These are phyloP conservation scores for Thripadectes ignobilis DNA, from an alignment of 2,797 vertebrate species.

Conservation along the genomic window DNA sequence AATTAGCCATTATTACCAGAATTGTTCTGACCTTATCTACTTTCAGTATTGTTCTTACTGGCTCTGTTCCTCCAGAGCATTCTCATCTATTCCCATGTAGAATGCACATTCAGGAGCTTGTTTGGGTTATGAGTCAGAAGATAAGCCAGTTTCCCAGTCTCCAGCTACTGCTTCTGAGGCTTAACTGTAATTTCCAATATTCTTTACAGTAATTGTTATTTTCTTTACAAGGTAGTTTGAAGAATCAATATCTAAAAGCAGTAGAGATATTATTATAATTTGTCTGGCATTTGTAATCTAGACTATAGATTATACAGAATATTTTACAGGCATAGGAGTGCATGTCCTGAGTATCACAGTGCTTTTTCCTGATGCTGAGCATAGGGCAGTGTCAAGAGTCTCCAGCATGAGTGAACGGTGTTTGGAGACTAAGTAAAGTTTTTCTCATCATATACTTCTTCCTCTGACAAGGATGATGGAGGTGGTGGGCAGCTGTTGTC, in stretches of 20 bases:
- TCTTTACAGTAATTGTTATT: conserved; percentile 27
- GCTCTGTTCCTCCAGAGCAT: conserved; percentile 52
- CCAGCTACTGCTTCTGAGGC: neutral
- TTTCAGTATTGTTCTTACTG: conserved; percentile 43
- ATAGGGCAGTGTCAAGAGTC: neutral
- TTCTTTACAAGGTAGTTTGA: neutral
- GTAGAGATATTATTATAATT: neutral
- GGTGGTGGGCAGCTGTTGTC: neutral
- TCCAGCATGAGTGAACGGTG: neutral
- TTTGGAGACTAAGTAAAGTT: neutral
- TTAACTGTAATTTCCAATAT: neutral
- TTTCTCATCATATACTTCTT: neutral
- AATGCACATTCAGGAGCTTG: conserved; percentile 15
- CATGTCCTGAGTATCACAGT: neutral
- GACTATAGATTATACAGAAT: neutral
- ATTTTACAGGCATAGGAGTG: neutral
- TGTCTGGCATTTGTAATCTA: neutral
- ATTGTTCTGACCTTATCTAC: conserved; percentile 53
- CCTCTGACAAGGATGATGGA: neutral
- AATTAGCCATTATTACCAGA: conserved; percentile 63
- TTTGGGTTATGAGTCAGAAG: conserved; percentile 60
- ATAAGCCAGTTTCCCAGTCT: conserved; percentile 27
- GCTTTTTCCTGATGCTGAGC: neutral
- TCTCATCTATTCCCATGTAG: conserved; percentile 38
- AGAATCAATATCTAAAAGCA: conserved; percentile 36